A percentile compares a stretch with the other conserved stretches of the same genome.
phyloP scores from a whole-genome alignment of 1,140 invertebrate species.

The Lepidotrigona ventralis region DNA sequence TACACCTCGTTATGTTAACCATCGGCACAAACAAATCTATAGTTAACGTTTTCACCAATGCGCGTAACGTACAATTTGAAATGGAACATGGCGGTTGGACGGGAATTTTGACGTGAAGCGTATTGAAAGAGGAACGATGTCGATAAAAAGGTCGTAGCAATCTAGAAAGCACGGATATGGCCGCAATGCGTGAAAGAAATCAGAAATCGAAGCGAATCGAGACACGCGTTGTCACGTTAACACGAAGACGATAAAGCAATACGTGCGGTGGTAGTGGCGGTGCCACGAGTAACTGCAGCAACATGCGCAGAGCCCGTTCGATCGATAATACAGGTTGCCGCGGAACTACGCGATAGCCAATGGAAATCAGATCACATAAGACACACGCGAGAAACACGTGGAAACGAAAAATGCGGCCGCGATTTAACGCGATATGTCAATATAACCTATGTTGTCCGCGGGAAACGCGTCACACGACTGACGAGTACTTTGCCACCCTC shows the following conservation, averaged over 20 bases:
- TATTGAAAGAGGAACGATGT: background rate
- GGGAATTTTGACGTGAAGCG: background rate
- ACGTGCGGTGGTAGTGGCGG: constrained; percentile 22
- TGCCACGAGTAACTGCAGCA: constrained; percentile 55
- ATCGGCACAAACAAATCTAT: background rate
- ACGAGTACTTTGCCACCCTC: constrained; percentile 69
- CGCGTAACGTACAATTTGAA: constrained; percentile 32
- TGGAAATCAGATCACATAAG: constrained; percentile 16
- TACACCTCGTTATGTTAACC: background rate
- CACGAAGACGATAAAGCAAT: constrained; percentile 2
- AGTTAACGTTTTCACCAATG: background rate
- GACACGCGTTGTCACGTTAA: background rate
- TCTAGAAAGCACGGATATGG: background rate
- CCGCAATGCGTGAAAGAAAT: background rate
- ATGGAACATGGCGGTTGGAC: constrained; percentile 30
- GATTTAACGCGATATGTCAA: constrained; percentile 16
- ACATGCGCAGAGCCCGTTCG: constrained; percentile 45
- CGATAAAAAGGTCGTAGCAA: background rate
- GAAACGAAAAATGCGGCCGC: constrained; percentile 26
- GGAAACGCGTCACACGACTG: constrained; percentile 72
- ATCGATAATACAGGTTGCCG: constrained; percentile 66
- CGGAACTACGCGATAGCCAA: constrained; percentile 27
- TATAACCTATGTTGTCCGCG: constrained; percentile 44
- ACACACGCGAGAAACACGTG: constrained; percentile 41
- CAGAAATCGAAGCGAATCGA: background rate